These are phyloP conservation scores for Lasioglossum leucozonium DNA, from an alignment of 2,888 invertebrate genomes.

Conservation along the genomic window DNA sequence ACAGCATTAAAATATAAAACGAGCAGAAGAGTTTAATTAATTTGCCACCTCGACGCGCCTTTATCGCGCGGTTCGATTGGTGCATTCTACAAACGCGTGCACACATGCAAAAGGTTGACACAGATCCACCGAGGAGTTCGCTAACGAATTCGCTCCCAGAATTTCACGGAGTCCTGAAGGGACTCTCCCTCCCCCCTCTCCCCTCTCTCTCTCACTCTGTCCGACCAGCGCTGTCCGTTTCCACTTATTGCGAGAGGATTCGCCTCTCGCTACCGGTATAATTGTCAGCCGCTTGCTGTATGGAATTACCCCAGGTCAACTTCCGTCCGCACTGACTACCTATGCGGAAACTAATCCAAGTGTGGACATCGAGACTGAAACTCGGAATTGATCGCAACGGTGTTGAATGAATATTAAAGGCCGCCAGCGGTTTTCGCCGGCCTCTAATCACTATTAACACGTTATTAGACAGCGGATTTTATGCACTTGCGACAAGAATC, in stretches of 20 bases:
- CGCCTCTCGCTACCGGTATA: slow-evolving; percentile 2
- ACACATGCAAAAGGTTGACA: neutral
- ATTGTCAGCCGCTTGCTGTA: slow-evolving; percentile 16
- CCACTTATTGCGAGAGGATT: slow-evolving; percentile 14
- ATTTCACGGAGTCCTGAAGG: slow-evolving; percentile 11
- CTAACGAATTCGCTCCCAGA: slow-evolving; percentile 46
- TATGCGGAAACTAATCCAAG: neutral
- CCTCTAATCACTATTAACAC: neutral
- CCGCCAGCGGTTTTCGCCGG: neutral
- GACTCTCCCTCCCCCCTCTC: neutral
- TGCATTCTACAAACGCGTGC: neutral
- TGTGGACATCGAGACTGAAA: neutral
- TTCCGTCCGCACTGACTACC: neutral
- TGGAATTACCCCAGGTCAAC: slow-evolving; percentile 2
- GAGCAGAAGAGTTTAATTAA: slow-evolving; percentile 62
- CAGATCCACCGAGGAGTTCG: neutral
- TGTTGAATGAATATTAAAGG: neutral
- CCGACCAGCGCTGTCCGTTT: neutral
- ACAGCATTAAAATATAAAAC: slow-evolving; percentile 54
- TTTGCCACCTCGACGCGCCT: slow-evolving; percentile 59
- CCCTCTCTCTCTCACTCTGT: neutral
- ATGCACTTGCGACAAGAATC: no score
- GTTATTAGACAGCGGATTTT: neutral
- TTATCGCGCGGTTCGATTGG: slow-evolving; percentile 59
- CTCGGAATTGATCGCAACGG: slow-evolving; percentile 2